Percentiles rank a stretch among this genome's conserved stretches.
Conservation (phyloP, 2,113 vertebrate genomes). For the Brevimyrus niger region DNA sequence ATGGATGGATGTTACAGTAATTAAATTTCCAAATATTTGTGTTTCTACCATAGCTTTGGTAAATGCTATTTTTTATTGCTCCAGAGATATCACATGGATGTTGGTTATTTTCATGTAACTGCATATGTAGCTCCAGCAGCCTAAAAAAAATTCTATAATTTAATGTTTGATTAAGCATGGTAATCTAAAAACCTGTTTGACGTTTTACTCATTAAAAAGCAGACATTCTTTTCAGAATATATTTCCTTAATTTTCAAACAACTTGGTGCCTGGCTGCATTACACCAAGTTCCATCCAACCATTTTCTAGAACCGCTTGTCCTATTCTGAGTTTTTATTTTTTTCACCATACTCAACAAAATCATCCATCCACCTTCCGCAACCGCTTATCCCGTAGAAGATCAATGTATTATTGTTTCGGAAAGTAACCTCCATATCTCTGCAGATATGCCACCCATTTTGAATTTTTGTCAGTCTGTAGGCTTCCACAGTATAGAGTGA, state of each 20-base stretch:
- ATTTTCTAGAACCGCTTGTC: neutral
- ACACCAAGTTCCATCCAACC: neutral
- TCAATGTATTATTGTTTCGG: neutral
- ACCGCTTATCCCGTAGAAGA: neutral
- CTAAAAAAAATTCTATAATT: neutral
- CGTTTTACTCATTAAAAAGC: neutral
- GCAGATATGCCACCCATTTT: neutral
- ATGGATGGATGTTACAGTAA: too few relatives aligned
- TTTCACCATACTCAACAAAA: neutral
- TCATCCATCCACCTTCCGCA: neutral
- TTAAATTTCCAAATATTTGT: neutral
- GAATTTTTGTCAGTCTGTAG: neutral
- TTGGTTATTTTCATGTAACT: too few relatives aligned
- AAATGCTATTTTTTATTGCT: too few relatives aligned
- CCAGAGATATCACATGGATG: too few relatives aligned
- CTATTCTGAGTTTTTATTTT: neutral
- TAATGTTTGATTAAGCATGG: neutral
- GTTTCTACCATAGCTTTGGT: neutral
- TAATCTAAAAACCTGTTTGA: neutral
- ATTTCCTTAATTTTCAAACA: neutral
- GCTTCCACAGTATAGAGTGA: neutral
- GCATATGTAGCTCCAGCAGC: neutral
- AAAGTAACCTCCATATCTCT: neutral
- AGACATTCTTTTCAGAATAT: neutral
- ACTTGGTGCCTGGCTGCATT: neutral